Conservation (phyloP, 2,113 vertebrate genomes). For the Sinocyclocheilus anshuiensis region DNA sequence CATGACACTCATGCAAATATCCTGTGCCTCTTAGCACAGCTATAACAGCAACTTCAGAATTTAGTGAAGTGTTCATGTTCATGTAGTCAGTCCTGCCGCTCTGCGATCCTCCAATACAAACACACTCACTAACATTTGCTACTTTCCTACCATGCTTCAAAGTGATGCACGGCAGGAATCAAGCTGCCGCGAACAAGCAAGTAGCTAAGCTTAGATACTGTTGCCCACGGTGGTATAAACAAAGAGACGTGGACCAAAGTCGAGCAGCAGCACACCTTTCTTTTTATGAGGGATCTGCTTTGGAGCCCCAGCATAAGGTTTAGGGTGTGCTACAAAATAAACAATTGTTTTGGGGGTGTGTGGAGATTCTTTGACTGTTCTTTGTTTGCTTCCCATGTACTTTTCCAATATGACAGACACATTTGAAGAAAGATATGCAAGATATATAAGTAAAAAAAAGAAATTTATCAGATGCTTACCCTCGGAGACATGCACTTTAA, state of each 20-base stretch:
- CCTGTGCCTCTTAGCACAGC: too few relatives aligned
- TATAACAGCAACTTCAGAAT: too few relatives aligned
- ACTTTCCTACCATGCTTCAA: background rate
- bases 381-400: background rate
- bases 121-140: background rate
- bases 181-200: constrained; percentile 34
- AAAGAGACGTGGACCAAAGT: background rate
- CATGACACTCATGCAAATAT: background rate
- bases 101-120: background rate
- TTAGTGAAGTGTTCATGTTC: background rate
- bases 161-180: background rate
- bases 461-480: constrained; percentile 73
- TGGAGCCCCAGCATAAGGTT: constrained; percentile 63
- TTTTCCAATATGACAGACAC: constrained; percentile 48
- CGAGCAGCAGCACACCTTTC: constrained; percentile 66
- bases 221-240: background rate
- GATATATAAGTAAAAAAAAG: background rate
- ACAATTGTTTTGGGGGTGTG: constrained; percentile 55
- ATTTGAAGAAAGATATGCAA: constrained; percentile 20
- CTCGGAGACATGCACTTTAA: constrained; percentile 87
- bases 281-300: constrained; percentile 71
- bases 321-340: constrained; percentile 73
- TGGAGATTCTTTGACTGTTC: background rate
- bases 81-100: too few relatives aligned
- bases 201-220: background rate